A percentile compares a stretch with the other conserved stretches of the same genome.
These are phyloP conservation scores for Drosophila nigromelanica DNA, from an alignment of 1,140 invertebrate species.

Conservation along the genomic window DNA sequence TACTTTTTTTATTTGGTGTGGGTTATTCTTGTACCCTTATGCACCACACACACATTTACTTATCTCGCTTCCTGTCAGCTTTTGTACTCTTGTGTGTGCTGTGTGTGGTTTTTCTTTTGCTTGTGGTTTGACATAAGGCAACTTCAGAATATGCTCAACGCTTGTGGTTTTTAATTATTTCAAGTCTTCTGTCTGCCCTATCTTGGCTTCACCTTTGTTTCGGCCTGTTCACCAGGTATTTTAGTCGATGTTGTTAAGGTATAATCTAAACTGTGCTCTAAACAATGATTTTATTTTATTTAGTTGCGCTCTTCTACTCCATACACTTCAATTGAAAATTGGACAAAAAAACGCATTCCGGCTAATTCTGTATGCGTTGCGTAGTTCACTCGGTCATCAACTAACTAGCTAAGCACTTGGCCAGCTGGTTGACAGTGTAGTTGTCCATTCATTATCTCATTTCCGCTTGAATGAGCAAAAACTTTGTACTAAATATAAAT, in stretches of 20 bases:
- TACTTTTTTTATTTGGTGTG: slow-evolving; percentile 4
- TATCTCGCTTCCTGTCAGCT: slow-evolving; percentile 54
- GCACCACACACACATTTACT: slow-evolving; percentile 35
- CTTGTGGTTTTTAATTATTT: slow-evolving; percentile 79
- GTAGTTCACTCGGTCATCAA: slow-evolving; percentile 56
- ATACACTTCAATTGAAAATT: slow-evolving; percentile 7
- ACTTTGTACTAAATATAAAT: slow-evolving; percentile 69
- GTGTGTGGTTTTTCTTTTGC: slow-evolving; percentile 38
- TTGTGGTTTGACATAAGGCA: slow-evolving; percentile 36
- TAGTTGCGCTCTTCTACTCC: background rate
- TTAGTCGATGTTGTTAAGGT: slow-evolving; percentile 46
- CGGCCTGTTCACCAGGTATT: slow-evolving; percentile 36
- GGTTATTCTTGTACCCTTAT: slow-evolving; percentile 15
- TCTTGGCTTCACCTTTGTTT: background rate
- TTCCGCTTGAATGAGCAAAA: slow-evolving; percentile 75
- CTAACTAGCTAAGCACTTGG: slow-evolving; percentile 27
- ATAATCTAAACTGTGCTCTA: slow-evolving; percentile 42
- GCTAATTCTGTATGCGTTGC: slow-evolving; percentile 9
- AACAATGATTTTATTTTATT: slow-evolving; percentile 2
- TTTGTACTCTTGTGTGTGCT: slow-evolving; percentile 39
- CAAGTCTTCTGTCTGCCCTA: slow-evolving; percentile 40
- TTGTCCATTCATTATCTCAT: slow-evolving; percentile 72
- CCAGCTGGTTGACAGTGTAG: slow-evolving; percentile 15
- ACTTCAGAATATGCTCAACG: slow-evolving; percentile 48
- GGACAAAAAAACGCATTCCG: background rate